Percentiles rank a stretch among this genome's conserved stretches.
phyloP scores from a whole-genome alignment of 1,140 invertebrate genomes.

The Colletes gigas region DNA sequence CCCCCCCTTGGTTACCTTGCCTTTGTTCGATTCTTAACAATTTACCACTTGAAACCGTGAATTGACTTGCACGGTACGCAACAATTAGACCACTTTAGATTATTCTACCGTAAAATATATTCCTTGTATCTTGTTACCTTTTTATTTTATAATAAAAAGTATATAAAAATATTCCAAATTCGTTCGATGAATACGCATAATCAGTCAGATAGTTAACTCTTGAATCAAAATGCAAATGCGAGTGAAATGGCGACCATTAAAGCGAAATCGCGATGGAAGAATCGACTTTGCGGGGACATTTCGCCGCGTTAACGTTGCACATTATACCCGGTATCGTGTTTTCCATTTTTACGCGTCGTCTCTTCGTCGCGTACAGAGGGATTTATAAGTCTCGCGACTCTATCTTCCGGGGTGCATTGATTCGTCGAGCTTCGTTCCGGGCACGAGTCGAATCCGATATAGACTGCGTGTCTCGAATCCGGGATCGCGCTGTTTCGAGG shows the following conservation, averaged over 20 bases:
- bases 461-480: background rate
- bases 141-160: no score
- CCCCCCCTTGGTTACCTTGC: background rate
- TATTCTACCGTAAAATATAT: no score
- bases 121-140: no score
- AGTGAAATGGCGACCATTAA: no score
- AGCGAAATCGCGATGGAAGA: background rate
- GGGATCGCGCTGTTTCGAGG: background rate
- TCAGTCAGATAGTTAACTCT: background rate
- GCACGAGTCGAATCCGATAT: background rate
- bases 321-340: background rate
- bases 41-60: background rate
- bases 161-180: no score
- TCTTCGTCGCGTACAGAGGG: background rate
- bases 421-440: background rate
- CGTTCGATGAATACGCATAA: no score
- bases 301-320: background rate
- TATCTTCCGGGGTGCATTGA: background rate
- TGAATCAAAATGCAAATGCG: background rate
- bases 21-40: background rate
- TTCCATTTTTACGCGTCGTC: background rate
- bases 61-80: no score
- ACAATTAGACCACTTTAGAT: no score
- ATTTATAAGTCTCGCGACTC: conserved; percentile 5
- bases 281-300: background rate